Evolutionary conservation across 2,797 vertebrate genomes (phyloP).

Genomic region (Squalus acanthias): DNA sequence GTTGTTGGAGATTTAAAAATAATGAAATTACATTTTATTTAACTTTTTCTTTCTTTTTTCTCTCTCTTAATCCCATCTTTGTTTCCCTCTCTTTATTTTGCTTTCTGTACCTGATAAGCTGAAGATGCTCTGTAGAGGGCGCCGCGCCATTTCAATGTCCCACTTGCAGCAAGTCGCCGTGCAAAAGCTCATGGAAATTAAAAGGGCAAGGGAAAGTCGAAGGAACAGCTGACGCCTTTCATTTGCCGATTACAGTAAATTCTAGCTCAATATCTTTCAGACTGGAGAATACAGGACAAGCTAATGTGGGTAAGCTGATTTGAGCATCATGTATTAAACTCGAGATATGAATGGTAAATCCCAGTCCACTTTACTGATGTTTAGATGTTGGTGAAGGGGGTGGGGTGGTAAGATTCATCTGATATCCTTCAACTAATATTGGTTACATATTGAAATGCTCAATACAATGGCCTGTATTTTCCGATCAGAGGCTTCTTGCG

Average conservation of each 20-base stretch:
- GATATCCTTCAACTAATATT: neutral
- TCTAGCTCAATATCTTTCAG: neutral
- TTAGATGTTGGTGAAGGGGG: neutral
- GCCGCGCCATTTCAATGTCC: neutral
- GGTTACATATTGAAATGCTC: neutral
- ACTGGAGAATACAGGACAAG: neutral
- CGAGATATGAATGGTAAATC: neutral
- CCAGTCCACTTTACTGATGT: neutral
- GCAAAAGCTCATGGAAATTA: neutral
- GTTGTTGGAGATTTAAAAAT: too few relatives aligned
- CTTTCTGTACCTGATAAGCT: too few relatives aligned
- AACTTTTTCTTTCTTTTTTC: too few relatives aligned
- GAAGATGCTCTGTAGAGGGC: neutral
- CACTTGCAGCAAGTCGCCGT: neutral
- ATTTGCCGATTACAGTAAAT: neutral
- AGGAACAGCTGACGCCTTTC: neutral
- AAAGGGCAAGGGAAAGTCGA: neutral
- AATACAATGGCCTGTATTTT: neutral
- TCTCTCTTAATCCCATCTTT: too few relatives aligned
- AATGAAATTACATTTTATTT: too few relatives aligned
- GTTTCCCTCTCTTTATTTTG: neutral
- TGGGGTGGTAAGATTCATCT: neutral
- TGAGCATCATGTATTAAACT: neutral
- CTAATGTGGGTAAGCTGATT: neutral
- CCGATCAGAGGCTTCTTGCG: too few relatives aligned